Base-by-base conservation (phyloP, 2,888 invertebrate species). In the Cryptocephalus primarius region DNA sequence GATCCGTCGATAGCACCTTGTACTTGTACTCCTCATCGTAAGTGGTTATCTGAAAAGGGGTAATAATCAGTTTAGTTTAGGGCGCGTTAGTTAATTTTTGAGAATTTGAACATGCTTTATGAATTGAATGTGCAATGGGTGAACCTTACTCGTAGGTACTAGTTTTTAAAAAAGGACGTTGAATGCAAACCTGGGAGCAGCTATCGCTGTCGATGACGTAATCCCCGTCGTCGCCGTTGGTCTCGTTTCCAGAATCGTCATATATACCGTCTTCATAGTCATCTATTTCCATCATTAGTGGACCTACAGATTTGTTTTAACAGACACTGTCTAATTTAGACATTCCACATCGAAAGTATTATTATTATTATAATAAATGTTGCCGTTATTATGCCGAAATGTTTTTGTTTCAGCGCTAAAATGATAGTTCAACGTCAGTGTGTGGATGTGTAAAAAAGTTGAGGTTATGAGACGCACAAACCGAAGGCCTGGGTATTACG, bases 1-100 rank as follows among this genome's bases (percentile, higher is more conserved):
- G 88, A 67, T 96, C 95, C 43, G 94, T 93, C 51, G 94, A 89
- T 59, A 96, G 76, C 60, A 96, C 94, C 73, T 94, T 91, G 70
- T 86, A 95, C 47, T 87, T 88, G 75, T 92, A 95, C 61, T 95
- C 94, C 61, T 96, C 95, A 54, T 83, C 79, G 62, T 88, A 88
- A 58, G 22, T 22, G 22, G 22, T 22, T 22, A 22, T 22, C 22
- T 22, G 22, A 4, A 22, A 22, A 4, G 22, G 22, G 6, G 22
- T 4, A n/a, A n/a, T n/a, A n/a, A n/a, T n/a, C n/a, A n/a, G n/a
- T n/a, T n/a, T n/a, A n/a, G n/a, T n/a, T n/a, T n/a, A n/a, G n/a
- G n/a, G n/a, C n/a, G n/a, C n/a, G n/a, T n/a, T n/a, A n/a, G n/a
- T n/a, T n/a, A n/a, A n/a, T n/a, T n/a, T n/a, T n/a, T n/a, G n/a